Conservation (phyloP, 2,113 vertebrate species). For the Procapra przewalskii region DNA sequence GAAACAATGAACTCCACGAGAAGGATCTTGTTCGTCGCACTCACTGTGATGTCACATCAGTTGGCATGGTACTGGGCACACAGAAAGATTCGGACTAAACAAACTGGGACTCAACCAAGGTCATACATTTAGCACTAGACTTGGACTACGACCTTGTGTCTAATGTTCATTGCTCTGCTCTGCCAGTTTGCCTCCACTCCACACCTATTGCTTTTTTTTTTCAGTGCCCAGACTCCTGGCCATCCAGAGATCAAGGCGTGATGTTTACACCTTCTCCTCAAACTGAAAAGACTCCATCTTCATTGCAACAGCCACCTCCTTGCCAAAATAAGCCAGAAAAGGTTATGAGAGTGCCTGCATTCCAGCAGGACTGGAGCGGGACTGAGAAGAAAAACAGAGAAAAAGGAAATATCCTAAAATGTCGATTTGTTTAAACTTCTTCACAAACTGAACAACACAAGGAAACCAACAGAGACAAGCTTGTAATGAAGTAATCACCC, state of each 20-base stretch:
- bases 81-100: background rate
- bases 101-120: background rate
- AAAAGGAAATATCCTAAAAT: slow-evolving; percentile 25
- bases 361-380: slow-evolving; percentile 31
- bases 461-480: slow-evolving; percentile 53
- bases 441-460: slow-evolving; percentile 50
- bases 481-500: slow-evolving; percentile 43
- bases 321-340: slow-evolving; percentile 63
- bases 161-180: background rate
- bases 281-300: slow-evolving; percentile 22
- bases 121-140: background rate
- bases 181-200: background rate
- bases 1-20: background rate
- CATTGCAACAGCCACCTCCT: slow-evolving; percentile 1
- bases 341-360: slow-evolving; percentile 49
- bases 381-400: slow-evolving; percentile 51
- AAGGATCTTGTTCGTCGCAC: background rate
- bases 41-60: background rate
- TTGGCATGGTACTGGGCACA: background rate
- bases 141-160: background rate
- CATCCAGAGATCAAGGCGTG: background rate
- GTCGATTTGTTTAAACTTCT: slow-evolving; percentile 65
- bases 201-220: background rate
- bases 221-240: background rate
- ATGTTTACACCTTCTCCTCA: background rate